Base-by-base conservation (phyloP, 53 echinoderm and acorn worm species). In the Holothuria leucospilota region DNA sequence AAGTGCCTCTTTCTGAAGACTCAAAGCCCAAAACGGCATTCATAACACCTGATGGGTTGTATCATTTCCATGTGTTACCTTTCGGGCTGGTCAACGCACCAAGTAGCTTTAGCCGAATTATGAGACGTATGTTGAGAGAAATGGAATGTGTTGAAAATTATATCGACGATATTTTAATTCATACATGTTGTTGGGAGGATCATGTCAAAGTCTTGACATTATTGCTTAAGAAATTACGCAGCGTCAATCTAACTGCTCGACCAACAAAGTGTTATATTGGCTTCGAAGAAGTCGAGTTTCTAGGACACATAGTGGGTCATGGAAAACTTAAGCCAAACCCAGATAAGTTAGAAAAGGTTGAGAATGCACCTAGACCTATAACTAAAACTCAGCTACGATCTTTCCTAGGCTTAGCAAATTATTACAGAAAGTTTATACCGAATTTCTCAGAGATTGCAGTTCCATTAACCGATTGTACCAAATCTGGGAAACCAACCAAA, bases 351-450 rank as follows among this genome's bases (percentile, higher is more conserved):
- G 85, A 81, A 21, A 77, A 29, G 9, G 42, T 91, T 12, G 51
- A 38, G 13, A 68, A 82, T 51, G 89, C 94, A 16, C 24, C 71
- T 16, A 34, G 73, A 49, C 88, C 94, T 5, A 51, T 68, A 39
- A 94, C 94, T 1, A 94, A 94, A 84, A 82, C 85, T 15, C 89
- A 94, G 60, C 20, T 94, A 27, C 34, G 91, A 14, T 88, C 91
- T n/a, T n/a, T n/a, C n/a, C n/a, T n/a, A n/a, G n/a, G n/a, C n/a
- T n/a, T n/a, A n/a, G n/a, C n/a, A n/a, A n/a, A n/a, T n/a, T n/a
- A n/a, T n/a, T n/a, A n/a, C n/a, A n/a, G n/a, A n/a, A n/a, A n/a
- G n/a, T n/a, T n/a, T n/a, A n/a, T n/a, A n/a, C n/a, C n/a, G n/a
- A n/a, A n/a, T n/a, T n/a, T n/a, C n/a, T n/a, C n/a, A 20, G 62